phyloP scores from a whole-genome alignment of 1,140 invertebrate genomes.

The Chymomyza costata region DNA sequence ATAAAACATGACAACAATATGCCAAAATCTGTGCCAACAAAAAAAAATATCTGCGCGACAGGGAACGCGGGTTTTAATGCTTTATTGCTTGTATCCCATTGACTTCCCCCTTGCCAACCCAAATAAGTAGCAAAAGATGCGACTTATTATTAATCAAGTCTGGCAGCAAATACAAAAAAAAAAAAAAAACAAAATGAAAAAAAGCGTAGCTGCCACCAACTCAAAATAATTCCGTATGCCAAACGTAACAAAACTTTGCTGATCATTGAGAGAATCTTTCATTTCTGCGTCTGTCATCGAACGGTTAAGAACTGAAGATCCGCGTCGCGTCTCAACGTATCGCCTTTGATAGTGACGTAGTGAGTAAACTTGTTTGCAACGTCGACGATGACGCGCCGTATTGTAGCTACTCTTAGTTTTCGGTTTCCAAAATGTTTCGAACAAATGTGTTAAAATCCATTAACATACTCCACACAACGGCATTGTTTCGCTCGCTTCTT shows the following conservation, averaged over 20 bases:
- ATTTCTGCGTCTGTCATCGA: slow-evolving; percentile 50
- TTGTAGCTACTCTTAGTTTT: no score
- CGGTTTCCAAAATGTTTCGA: slow-evolving; percentile 51
- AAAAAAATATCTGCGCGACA: no score
- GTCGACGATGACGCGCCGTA: not conserved
- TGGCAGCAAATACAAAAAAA: slow-evolving; percentile 12
- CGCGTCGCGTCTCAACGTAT: not conserved
- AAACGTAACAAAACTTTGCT: slow-evolving; percentile 45
- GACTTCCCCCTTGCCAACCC: slow-evolving; percentile 14
- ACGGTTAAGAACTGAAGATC: slow-evolving; percentile 37
- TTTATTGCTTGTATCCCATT: slow-evolving; percentile 20
- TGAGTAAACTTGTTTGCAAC: slow-evolving; percentile 53
- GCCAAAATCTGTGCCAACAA: no score
- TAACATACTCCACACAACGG: slow-evolving; percentile 48
- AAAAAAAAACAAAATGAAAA: no score
- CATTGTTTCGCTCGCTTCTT: slow-evolving; percentile 16
- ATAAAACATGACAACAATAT: no score
- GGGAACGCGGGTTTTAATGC: no score
- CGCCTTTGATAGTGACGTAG: no score
- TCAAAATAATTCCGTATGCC: not conserved
- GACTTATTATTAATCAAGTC: slow-evolving; percentile 27
- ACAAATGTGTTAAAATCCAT: slow-evolving; percentile 68
- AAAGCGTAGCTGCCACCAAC: not conserved
- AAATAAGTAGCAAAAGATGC: slow-evolving; percentile 24
- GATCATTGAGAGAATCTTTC: slow-evolving; percentile 54